Conservation (phyloP, 2,888 invertebrate species). For the Atrina japonica region DNA sequence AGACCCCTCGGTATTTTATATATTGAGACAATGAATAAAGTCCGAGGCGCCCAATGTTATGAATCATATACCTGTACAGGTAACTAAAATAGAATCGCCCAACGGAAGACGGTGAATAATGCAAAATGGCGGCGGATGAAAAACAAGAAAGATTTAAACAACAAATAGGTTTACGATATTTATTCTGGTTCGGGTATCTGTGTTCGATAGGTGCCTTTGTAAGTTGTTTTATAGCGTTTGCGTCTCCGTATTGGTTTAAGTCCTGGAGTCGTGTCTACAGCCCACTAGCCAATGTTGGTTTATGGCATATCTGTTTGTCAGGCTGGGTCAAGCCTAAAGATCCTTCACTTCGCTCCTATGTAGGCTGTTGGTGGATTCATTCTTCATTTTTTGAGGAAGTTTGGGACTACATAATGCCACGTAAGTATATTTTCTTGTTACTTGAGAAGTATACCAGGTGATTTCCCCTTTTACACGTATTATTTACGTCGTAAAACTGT, state of each 20-base stretch:
- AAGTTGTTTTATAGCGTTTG: slow-evolving; percentile 69
- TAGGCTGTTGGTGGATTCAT: slow-evolving; percentile 78
- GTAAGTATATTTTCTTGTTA: slow-evolving; percentile 52
- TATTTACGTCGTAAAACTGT: no score
- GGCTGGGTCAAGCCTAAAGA: slow-evolving; percentile 73
- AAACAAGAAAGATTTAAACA: slow-evolving; percentile 3
- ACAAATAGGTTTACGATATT: slow-evolving; percentile 26
- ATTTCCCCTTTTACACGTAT: no score
- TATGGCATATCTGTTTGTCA: slow-evolving; percentile 74
- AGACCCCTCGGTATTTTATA: no score
- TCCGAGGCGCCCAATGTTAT: no score
- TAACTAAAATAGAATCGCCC: slow-evolving; percentile 42
- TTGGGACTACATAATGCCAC: slow-evolving; percentile 66
- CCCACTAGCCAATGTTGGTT: slow-evolving; percentile 70
- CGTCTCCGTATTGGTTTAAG: slow-evolving; percentile 74
- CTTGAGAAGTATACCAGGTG: no score
- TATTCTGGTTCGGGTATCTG: slow-evolving; percentile 60
- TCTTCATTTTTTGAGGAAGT: slow-evolving; percentile 70
- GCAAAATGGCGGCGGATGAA: slow-evolving; percentile 33
- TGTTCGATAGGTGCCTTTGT: slow-evolving; percentile 60
- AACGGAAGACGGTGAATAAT: slow-evolving; percentile 35
- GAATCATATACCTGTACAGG: no score
- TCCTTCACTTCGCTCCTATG: slow-evolving; percentile 70
- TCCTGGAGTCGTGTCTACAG: slow-evolving; percentile 76
- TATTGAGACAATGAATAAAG: no score